Conservation (phyloP, 1,140 invertebrate species). For the Drosophila burlai region DNA sequence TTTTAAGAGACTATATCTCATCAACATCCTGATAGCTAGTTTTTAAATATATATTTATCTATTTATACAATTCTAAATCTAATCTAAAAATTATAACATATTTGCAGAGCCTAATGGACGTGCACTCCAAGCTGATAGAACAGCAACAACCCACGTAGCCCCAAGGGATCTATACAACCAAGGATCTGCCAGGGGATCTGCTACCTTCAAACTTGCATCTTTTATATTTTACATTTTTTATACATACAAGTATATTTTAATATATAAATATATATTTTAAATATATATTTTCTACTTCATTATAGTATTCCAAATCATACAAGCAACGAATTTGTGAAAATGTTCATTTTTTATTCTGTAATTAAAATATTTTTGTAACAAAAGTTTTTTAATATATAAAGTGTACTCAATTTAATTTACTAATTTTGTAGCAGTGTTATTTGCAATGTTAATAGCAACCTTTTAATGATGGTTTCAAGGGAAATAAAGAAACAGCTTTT, state of each 20-base stretch:
- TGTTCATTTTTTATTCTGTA: conserved; percentile 4
- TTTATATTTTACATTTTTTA: not conserved
- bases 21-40: not conserved
- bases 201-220: conserved; percentile 2
- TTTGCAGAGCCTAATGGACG: conserved; percentile 79
- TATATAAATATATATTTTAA: not conserved
- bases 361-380: conserved; percentile 7
- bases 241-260: not conserved
- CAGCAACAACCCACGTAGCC: conserved; percentile 50
- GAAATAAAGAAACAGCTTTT: not conserved
- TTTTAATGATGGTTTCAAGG: not conserved
- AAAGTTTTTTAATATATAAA: not conserved
- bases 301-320: conserved; percentile 10
- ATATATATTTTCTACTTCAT: not conserved
- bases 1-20: not conserved
- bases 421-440: not conserved
- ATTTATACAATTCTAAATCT: not conserved
- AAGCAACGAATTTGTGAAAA: conserved; percentile 6
- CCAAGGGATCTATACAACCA: not conserved
- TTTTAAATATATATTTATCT: too few relatives aligned
- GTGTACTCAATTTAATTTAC: too few relatives aligned
- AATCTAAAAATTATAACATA: not conserved
- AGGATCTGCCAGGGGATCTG: not conserved
- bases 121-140: conserved; percentile 77
- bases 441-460: too few relatives aligned